Evolutionary conservation across 1,140 invertebrate genomes (phyloP).

Genomic region (Gonatopus flavifemur): DNA sequence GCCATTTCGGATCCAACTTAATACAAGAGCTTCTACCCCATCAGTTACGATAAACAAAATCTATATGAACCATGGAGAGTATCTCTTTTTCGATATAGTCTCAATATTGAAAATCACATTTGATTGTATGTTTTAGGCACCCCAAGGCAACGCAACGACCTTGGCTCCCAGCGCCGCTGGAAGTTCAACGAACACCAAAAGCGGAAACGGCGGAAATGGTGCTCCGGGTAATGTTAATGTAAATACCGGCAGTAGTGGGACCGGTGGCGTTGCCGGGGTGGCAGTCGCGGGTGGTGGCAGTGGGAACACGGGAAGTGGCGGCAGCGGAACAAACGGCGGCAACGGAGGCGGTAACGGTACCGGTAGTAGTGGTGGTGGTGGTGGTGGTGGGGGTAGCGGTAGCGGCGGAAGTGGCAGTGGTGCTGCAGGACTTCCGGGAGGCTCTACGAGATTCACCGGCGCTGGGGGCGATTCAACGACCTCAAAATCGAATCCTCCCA

Average conservation of each 20-base stretch:
- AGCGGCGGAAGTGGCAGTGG: background rate
- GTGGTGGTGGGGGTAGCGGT: slow-evolving; percentile 39
- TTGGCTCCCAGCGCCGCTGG: slow-evolving; percentile 38
- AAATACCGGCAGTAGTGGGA: too few species aligned
- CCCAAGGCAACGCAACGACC: slow-evolving; percentile 41
- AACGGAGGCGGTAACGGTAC: slow-evolving; percentile 37
- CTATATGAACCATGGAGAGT: too few species aligned
- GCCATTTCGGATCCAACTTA: background rate
- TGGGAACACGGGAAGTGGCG: too few species aligned
- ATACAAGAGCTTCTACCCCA: background rate
- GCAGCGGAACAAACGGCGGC: too few species aligned
- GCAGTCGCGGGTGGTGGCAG: too few species aligned
- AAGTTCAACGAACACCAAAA: slow-evolving; percentile 54
- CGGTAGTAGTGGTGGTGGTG: slow-evolving; percentile 33
- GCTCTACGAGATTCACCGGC: slow-evolving; percentile 40
- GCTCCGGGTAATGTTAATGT: too few species aligned
- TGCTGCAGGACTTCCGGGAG: slow-evolving; percentile 33
- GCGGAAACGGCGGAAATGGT: slow-evolving; percentile 56
- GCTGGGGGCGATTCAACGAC: slow-evolving; percentile 28
- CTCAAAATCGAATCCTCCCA: slow-evolving; percentile 42
- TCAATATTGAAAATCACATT: too few species aligned
- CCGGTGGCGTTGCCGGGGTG: too few species aligned
- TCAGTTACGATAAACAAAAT: too few species aligned
- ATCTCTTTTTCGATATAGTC: too few species aligned
- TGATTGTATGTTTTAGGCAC: slow-evolving; percentile 35